Percentiles rank a stretch among this genome's conserved stretches.
Conservation (phyloP, 2,888 invertebrate species). For the Urechis unicinctus region DNA sequence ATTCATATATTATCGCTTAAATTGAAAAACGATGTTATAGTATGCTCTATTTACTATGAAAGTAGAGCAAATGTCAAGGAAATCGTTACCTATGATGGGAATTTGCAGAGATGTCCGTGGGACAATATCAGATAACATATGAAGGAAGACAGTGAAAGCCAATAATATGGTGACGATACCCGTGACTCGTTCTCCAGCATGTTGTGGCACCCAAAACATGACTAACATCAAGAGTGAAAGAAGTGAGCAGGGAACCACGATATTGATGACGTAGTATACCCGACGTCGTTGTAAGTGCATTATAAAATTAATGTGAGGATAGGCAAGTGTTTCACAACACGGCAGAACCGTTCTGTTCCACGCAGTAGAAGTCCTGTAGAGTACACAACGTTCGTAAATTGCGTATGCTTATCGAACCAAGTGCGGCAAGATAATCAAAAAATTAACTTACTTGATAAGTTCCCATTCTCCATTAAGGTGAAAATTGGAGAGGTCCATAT, state of each 20-base stretch:
- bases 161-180: not conserved
- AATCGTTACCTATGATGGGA: not conserved
- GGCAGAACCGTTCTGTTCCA: not conserved
- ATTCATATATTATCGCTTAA: too few relatives aligned
- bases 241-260: not conserved
- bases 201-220: not conserved
- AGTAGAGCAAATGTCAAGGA: too few relatives aligned
- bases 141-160: not conserved
- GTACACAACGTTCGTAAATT: too few relatives aligned
- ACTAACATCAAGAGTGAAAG: not conserved
- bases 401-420: not conserved
- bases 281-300: not conserved
- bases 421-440: not conserved
- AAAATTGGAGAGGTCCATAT: not conserved
- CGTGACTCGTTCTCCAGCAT: not conserved
- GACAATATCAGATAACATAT: not conserved
- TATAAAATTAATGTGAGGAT: not conserved
- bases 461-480: not conserved
- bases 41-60: too few relatives aligned
- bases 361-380: not conserved
- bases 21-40: too few relatives aligned
- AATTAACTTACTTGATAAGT: not conserved
- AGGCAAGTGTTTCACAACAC: not conserved
- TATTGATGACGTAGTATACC: not conserved
- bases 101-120: not conserved